Base-by-base conservation (phyloP, 2,888 invertebrate species). In the Lepidonotus clava region DNA sequence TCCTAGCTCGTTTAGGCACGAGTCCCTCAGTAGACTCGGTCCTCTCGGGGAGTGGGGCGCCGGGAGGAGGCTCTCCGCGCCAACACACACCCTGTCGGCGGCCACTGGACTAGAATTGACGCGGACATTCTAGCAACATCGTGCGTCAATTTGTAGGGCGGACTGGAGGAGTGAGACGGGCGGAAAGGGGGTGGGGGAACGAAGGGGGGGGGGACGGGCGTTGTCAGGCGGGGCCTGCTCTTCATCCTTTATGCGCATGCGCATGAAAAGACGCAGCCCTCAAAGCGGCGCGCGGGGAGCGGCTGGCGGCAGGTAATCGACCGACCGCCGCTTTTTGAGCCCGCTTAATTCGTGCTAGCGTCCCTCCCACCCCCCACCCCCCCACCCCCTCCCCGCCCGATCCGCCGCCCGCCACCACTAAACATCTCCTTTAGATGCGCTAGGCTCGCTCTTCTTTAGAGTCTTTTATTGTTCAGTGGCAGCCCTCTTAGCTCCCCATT, bases 231-330 rank as follows among this genome's bases (percentile, higher is more conserved):
- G 14, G 71, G 71, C 11, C 71, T 18, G 46, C 46, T 18, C 46
- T 8, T 71, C 71, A 71, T 71, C 71, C 71, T 71, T 71, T 71
- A 18, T 24, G 71, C 34, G 38, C 71, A 38, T 4, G 38, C 71
- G 71, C 80, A 46, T 51, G 41, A 80, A 80, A 80, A 80, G 80
- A 46, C 80, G 41, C 80, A 41, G 80, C 46, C 80, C 14, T 80
- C 80, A 80, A 80, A 80, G 80, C 14, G 46, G 14, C 5, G 71
- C 46, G 80, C 41, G 24, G 46, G 80, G 71, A 38, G 71, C 38
- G 46, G 41, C 46, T 46, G 46, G 32, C 28, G 41, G 80, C 80
- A 80, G 80, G 80, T 80, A 80, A 80, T 80, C 80, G 80, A 80
- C 80, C 80, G 71, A 46, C 46, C 38, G 71, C 21, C 71, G 38